Conservation (phyloP, 2,797 vertebrate genomes). For the Toxotes lorentzi region DNA sequence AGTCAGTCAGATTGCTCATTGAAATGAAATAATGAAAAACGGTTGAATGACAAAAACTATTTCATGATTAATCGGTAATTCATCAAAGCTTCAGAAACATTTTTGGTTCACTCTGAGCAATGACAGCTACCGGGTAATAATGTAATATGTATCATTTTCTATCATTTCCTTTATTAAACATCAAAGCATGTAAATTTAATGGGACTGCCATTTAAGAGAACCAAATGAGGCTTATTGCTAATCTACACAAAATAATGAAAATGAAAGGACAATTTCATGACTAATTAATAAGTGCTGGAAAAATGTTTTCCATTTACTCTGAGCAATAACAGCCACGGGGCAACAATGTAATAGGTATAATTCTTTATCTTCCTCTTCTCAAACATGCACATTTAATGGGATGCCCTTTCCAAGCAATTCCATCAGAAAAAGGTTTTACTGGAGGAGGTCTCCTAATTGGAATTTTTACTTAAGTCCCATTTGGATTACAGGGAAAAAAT, state of each 20-base stretch:
- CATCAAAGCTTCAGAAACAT: conserved; percentile 42
- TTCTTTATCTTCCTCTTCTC: conserved; percentile 17
- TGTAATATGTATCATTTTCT: conserved; percentile 12
- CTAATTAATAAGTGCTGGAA: conserved; percentile 36
- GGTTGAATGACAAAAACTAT: conserved; percentile 57
- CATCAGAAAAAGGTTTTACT: conserved; percentile 26
- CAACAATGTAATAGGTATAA: conserved; percentile 29
- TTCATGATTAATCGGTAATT: conserved; percentile 51
- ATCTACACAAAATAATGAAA: conserved; percentile 40
- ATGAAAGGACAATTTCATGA: conserved; percentile 14
- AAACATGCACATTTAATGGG: conserved; percentile 34
- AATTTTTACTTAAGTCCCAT: conserved; percentile 24
- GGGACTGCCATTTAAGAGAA: conserved; percentile 23
- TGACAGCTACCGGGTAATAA: conserved; percentile 16
- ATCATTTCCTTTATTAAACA: conserved; percentile 35
- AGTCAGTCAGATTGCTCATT: conserved; percentile 62
- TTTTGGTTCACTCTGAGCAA: conserved; percentile 34
- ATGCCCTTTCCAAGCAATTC: conserved; percentile 35
- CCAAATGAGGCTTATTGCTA: conserved; percentile 16
- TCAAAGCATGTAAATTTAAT: conserved; percentile 44
- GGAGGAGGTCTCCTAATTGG: conserved; percentile 30
- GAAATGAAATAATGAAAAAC: conserved; percentile 67
- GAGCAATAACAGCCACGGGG: conserved; percentile 42
- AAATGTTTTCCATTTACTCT: conserved; percentile 31
- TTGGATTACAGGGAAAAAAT: background rate